phyloP scores from a whole-genome alignment of 2,888 invertebrate genomes.

The Cantharis nigra region DNA sequence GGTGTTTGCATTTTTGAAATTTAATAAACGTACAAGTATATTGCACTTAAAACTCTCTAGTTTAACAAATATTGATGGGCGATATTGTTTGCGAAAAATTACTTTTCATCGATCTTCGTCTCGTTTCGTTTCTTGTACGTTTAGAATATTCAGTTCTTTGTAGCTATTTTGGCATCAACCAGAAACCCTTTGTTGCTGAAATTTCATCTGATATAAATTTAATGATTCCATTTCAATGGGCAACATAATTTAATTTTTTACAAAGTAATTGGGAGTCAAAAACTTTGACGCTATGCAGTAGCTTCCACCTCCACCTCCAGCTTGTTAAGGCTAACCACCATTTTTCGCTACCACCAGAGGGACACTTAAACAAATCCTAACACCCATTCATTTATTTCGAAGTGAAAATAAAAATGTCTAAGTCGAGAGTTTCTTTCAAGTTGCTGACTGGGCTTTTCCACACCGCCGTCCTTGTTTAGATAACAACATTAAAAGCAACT shows the following conservation, averaged over 20 bases:
- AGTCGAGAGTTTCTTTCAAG: not conserved
- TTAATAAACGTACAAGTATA: not conserved
- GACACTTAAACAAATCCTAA: not conserved
- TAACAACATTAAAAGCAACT: constrained; percentile 6
- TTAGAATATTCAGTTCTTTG: not conserved
- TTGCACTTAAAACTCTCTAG: not conserved
- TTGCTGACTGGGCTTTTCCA: not conserved
- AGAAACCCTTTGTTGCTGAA: not conserved
- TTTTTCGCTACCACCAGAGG: not conserved
- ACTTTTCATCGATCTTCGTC: not conserved
- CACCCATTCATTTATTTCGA: not conserved
- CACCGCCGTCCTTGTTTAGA: not conserved
- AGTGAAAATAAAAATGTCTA: not conserved
- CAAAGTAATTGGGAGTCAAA: not conserved
- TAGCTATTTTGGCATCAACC: not conserved
- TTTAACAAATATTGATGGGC: not conserved
- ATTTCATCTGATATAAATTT: not conserved
- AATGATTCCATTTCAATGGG: not conserved
- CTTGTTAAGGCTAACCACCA: not conserved
- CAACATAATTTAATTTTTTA: not conserved
- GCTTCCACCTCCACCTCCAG: not conserved
- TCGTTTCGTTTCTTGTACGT: not conserved
- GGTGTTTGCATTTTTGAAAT: not conserved
- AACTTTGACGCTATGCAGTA: not conserved
- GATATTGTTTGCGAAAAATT: not conserved